A percentile compares a stretch with the other conserved stretches of the same genome.
Conservation (phyloP, 2,888 invertebrate genomes). For the Frankliniella fusca region DNA sequence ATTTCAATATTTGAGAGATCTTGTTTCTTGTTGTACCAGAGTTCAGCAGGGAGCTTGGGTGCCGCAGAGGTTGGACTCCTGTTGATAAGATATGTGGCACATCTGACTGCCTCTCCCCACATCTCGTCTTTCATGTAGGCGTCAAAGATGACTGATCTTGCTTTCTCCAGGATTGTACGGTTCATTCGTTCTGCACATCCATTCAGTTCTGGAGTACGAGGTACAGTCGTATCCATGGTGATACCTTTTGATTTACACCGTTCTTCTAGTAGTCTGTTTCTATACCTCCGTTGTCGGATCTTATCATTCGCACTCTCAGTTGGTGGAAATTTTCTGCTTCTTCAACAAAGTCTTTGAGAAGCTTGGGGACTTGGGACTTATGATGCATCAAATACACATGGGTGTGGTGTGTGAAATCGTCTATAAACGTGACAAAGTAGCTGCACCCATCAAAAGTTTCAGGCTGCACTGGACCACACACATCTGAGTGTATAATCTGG, state of each 20-base stretch:
- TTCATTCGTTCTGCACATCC: conserved; percentile 31
- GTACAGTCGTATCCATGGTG: conserved; percentile 22
- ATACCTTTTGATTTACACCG: conserved; percentile 31
- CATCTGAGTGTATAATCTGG: conserved; percentile 34
- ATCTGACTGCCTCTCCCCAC: conserved; percentile 44
- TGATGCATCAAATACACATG: conserved; percentile 29
- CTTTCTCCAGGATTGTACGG: conserved; percentile 38
- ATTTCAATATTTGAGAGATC: conserved; percentile 40
- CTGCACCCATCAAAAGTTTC: conserved; percentile 33
- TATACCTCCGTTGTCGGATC: conserved; percentile 34
- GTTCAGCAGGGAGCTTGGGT: conserved; percentile 39
- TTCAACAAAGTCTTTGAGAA: conserved; percentile 17
- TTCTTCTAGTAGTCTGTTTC: conserved; percentile 29
- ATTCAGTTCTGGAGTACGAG: neutral
- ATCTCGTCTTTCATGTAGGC: conserved; percentile 37
- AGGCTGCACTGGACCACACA: conserved; percentile 34
- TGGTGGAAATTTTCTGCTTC: no score
- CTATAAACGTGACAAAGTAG: conserved; percentile 34
- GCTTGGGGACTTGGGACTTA: conserved; percentile 29
- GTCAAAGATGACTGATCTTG: conserved; percentile 39
- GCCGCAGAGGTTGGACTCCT: conserved; percentile 39
- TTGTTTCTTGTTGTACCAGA: conserved; percentile 39
- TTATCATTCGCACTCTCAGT: neutral
- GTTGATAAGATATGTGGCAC: conserved; percentile 40
- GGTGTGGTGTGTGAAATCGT: conserved; percentile 32